A percentile compares a stretch with the other conserved stretches of the same genome.
These are phyloP conservation scores for western clawed frog (Xenopus tropicalis) DNA, from an alignment of 2,113 vertebrate species.

Conservation along the genomic window UCB_Xtro_10.0 CM004443.2:179607501-179608000, in stretches of 20 bases:
- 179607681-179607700: slow-evolving; percentile 30
- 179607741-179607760: slow-evolving; percentile 9
- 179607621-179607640: slow-evolving; percentile 1
- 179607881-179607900: slow-evolving; percentile 21
- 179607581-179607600: no score
- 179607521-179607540: no score
- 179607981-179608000: no score
- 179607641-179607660: slow-evolving; percentile 8
- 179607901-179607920: no score
- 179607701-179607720: slow-evolving; percentile 14
- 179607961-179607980: no score
- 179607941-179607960: no score
- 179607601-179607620: neutral
- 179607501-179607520: no score
- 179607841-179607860: slow-evolving; percentile 21
- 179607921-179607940: no score
- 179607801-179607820: slow-evolving; percentile 8
- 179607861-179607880: slow-evolving; percentile 22
- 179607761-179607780: slow-evolving; percentile 23
- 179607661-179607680: slow-evolving; percentile 5
- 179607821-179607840: slow-evolving; percentile 27
- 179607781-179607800: slow-evolving; percentile 24
- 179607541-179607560: no score
- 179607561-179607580: no score
- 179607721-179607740: slow-evolving; percentile 30